Evolutionary conservation across 2,888 invertebrate genomes (phyloP), one percentile per base, ranked within the genome.

Genomic region (Cataglyphis altisquamis): DNA sequence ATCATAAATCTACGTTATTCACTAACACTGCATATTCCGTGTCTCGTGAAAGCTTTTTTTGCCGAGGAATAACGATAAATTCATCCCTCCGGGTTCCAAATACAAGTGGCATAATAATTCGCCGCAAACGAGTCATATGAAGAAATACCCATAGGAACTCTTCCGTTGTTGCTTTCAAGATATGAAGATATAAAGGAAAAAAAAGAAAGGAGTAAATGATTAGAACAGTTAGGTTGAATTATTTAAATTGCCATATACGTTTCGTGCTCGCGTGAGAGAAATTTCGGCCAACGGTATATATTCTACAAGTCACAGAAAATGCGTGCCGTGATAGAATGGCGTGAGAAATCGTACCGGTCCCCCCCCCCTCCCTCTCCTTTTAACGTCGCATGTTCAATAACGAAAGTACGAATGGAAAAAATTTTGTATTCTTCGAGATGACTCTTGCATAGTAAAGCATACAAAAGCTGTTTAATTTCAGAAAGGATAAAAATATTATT

Each of bases 1-100:
- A 45, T 52, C 64, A 75, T 75, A 75, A 75, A 75, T 75, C 52
- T 52, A 64, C 15, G 18, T 52, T 63, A 48, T 74, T 74, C 25
- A n/a, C 64, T 21, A 64, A 62, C 32, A 62, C 32, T 45, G 62
- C 62, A 29, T 45, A 32, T 74, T 62, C 21, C 15, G 62, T 55
- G 29, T 74, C 45, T 45, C 32, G 12, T 32, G 41, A 32, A 32
- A 75, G 5, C 0, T 21, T 63, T 52, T n/a, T 48, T 39, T 64
- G 21, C 1, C 15, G 18, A 5, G 18, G 6, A 67, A 39, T 67
- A 77, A 77, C 15, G 12, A 77, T 77, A 57, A 77, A 41, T 21
- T 77, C 4, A 5, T 21, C 1, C 3, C 39, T 63, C 5, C 21
- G 6, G 3, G 4, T n/a, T 10, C 1, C 12, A 29, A 9, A 5